Percentiles rank a stretch among this genome's conserved stretches.
These are phyloP conservation scores for Syngnathoides biaculeatus DNA, from an alignment of 2,113 vertebrate species.

Conservation along the genomic window DNA sequence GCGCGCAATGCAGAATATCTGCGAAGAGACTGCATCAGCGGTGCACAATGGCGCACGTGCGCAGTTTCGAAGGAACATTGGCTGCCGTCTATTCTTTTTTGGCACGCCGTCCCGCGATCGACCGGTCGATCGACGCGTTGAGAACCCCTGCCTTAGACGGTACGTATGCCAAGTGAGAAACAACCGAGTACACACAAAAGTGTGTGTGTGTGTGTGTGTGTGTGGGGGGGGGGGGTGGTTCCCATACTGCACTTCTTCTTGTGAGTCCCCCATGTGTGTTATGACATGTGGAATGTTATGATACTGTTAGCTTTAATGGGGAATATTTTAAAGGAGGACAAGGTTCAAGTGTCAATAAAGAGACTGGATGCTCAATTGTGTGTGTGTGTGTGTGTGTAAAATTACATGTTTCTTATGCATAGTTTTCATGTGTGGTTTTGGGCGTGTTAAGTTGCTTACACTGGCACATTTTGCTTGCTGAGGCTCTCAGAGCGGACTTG, in stretches of 20 bases:
- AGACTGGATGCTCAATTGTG: background rate
- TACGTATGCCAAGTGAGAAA: no score
- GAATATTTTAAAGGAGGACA: constrained; percentile 45
- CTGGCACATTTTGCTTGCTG: constrained; percentile 44
- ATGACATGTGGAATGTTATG: constrained; percentile 5
- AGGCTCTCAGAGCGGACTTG: constrained; percentile 39
- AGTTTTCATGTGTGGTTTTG: constrained; percentile 56
- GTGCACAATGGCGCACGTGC: no score
- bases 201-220: no score
- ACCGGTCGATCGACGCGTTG: no score
- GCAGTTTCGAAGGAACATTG: no score
- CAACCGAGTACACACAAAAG: no score
- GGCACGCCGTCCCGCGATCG: no score
- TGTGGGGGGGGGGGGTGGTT: no score
- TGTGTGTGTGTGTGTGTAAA: background rate
- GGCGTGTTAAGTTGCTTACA: constrained; percentile 49
- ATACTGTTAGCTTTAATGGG: constrained; percentile 10
- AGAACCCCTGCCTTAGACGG: no score
- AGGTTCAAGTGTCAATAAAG: constrained; percentile 22
- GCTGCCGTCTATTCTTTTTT: no score
- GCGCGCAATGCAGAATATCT: no score
- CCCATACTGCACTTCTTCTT: constrained; percentile 53
- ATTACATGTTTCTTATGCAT: constrained; percentile 12
- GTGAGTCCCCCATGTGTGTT: constrained; percentile 62
- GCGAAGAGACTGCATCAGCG: no score